Conservation (phyloP, 64 coral and sea anemone genomes). For the Stichodactyla mertensii region DNA sequence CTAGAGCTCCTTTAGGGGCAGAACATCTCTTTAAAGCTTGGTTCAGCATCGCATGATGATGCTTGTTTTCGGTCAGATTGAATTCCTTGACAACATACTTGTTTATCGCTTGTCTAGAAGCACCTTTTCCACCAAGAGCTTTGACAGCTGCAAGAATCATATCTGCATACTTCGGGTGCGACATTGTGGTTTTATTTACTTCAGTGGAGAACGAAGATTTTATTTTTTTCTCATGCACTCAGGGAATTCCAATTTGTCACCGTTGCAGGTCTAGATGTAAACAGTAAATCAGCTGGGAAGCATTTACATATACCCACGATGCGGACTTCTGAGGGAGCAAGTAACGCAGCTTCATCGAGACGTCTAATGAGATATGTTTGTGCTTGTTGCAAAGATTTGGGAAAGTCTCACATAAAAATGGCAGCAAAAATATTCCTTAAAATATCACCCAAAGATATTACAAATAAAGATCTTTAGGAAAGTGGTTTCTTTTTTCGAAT, state of each 20-base stretch:
- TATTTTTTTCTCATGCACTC: background rate
- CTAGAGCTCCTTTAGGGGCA: slow-evolving; percentile 37
- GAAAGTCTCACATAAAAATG: background rate
- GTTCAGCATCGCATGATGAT: slow-evolving; percentile 71
- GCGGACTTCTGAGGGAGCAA: slow-evolving; percentile 81
- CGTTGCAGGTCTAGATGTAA: background rate
- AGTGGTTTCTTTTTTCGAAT: background rate
- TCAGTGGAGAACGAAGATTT: background rate
- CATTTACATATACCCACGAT: slow-evolving; percentile 36
- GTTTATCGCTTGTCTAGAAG: slow-evolving; percentile 84
- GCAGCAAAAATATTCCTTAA: background rate
- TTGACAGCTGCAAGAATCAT: slow-evolving; percentile 69
- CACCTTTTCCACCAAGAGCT: slow-evolving; percentile 58
- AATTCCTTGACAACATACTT: slow-evolving; percentile 86
- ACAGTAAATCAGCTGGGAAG: background rate
- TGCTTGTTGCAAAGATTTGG: slow-evolving; percentile 3
- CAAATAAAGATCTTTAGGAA: background rate
- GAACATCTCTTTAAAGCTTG: slow-evolving; percentile 65
- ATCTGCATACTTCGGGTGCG: slow-evolving; percentile 82
- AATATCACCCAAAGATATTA: background rate
- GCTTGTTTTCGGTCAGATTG: slow-evolving; percentile 75
- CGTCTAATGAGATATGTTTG: background rate
- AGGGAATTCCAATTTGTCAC: background rate
- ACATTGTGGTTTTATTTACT: background rate
- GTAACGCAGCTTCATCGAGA: background rate